Evolutionary conservation across 2,888 invertebrate genomes (phyloP).

Genomic region (Agriopis marginaria): DNA sequence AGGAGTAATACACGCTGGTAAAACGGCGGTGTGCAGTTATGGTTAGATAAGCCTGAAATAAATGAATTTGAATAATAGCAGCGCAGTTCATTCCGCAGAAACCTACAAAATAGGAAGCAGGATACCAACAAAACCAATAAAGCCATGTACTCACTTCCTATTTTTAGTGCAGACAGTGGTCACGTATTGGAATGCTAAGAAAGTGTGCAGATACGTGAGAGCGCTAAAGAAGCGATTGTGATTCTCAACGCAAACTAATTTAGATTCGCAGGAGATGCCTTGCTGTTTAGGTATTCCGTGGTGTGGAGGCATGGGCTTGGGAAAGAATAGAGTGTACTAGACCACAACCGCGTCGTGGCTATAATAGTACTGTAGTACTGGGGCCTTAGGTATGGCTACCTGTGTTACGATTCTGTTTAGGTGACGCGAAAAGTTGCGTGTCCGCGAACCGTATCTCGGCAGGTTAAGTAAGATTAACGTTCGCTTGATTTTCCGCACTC

Average conservation of each 20-base stretch:
- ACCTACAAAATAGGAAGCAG: conserved; percentile 1
- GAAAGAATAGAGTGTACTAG: conserved; percentile 4
- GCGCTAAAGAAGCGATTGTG: conserved; percentile 44
- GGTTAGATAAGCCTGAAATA: no score
- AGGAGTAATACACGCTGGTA: no score
- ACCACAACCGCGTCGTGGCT: background rate
- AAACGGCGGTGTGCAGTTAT: no score
- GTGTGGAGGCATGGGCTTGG: conserved; percentile 45
- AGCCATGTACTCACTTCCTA: conserved; percentile 15
- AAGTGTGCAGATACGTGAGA: conserved; percentile 57
- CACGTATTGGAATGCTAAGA: conserved; percentile 71
- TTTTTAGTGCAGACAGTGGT: conserved; percentile 44
- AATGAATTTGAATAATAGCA: no score
- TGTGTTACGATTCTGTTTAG: no score
- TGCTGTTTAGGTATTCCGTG: conserved; percentile 33
- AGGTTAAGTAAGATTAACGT: no score
- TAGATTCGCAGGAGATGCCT: conserved; percentile 75
- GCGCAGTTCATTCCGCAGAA: background rate
- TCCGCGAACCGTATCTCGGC: no score
- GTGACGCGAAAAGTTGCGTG: no score
- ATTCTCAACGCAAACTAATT: conserved; percentile 73
- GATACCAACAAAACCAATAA: conserved; percentile 7
- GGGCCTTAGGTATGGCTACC: no score
- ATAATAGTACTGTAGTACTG: no score
- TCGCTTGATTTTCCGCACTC: no score